Conservation (phyloP, 2,797 vertebrate species). For the Rhinogobio ventralis region DNA sequence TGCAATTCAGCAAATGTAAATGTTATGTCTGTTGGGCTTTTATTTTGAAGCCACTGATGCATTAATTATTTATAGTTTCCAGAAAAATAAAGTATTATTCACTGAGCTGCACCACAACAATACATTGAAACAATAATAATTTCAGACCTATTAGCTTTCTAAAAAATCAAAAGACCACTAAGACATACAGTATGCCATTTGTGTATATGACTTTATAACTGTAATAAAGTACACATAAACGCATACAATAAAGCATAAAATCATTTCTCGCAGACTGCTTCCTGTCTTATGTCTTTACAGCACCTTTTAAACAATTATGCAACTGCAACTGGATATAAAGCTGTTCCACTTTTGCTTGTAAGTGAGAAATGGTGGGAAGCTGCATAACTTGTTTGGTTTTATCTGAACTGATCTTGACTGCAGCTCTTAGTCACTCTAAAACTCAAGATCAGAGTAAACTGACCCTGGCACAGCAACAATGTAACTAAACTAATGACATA, state of each 20-base stretch:
- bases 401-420: slow-evolving; percentile 7
- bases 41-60: neutral
- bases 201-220: neutral
- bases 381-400: slow-evolving; percentile 9
- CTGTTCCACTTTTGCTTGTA: slow-evolving; percentile 4
- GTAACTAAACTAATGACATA: neutral
- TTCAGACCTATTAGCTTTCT: neutral
- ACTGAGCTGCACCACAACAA: neutral
- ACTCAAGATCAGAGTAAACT: slow-evolving; percentile 14
- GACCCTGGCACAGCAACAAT: neutral
- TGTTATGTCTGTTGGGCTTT: neutral
- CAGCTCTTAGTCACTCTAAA: slow-evolving; percentile 12
- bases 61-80: neutral
- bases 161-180: neutral
- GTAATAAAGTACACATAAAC: neutral
- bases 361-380: neutral
- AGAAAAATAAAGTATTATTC: neutral
- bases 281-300: neutral
- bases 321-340: neutral
- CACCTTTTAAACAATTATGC: slow-evolving; percentile 11
- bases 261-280: neutral
- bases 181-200: neutral
- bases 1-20: slow-evolving; percentile 60
- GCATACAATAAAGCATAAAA: neutral
- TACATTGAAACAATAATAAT: neutral